Conservation (phyloP, 2,113 vertebrate species). For the Maylandia zebra region DNA sequence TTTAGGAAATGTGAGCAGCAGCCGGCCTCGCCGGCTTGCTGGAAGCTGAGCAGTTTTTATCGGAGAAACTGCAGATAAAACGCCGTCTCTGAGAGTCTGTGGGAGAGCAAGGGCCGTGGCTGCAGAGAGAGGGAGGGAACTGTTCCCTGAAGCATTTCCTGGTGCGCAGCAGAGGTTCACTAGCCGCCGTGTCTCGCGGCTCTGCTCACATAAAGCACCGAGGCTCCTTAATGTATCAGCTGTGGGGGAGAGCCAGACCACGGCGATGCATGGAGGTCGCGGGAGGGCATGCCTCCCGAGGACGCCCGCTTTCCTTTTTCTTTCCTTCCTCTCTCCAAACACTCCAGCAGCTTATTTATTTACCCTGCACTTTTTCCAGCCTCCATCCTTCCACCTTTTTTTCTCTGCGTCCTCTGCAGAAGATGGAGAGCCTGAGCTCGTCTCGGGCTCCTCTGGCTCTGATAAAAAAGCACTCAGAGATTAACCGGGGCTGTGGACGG, state of each 20-base stretch:
- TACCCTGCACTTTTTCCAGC: neutral
- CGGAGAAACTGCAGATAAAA: slow-evolving; percentile 60
- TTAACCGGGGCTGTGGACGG: neutral
- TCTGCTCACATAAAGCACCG: slow-evolving; percentile 49
- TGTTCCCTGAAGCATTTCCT: slow-evolving; percentile 59
- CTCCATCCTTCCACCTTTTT: neutral
- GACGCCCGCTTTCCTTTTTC: neutral
- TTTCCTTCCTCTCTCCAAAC: neutral
- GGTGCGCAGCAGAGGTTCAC: slow-evolving; percentile 60
- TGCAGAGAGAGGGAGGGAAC: neutral
- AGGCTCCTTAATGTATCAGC: slow-evolving; percentile 54
- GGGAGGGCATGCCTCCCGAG: slow-evolving; percentile 51
- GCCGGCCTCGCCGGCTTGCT: slow-evolving; percentile 9
- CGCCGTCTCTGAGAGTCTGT: slow-evolving; percentile 51
- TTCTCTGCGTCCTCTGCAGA: neutral
- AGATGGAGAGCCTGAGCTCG: neutral
- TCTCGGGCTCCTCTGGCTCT: neutral
- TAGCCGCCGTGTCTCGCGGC: slow-evolving; percentile 57
- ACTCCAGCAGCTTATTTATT: slow-evolving; percentile 41
- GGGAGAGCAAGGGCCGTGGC: slow-evolving; percentile 42
- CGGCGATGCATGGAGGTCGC: slow-evolving; percentile 50
- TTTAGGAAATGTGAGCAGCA: neutral
- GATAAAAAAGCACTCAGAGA: neutral
- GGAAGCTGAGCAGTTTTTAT: slow-evolving; percentile 43
- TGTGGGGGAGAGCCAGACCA: slow-evolving; percentile 41